phyloP scores from a whole-genome alignment of 2,888 invertebrate species.

The Himalopsyche kuldschensis region DNA sequence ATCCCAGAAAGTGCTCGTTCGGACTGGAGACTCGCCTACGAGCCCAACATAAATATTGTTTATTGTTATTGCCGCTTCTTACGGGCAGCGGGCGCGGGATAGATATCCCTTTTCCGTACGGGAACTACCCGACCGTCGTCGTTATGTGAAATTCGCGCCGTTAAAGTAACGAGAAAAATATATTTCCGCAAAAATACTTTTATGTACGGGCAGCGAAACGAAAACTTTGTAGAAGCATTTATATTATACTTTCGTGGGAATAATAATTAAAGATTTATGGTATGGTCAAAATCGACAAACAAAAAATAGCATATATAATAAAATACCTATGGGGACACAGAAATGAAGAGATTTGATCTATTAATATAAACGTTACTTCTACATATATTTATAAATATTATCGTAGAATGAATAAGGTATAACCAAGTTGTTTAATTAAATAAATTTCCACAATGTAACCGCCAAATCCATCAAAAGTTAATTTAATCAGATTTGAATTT shows the following conservation, averaged over 20 bases:
- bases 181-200: conserved; percentile 19
- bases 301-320: not conserved
- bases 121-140: not conserved
- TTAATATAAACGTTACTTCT: too few relatives aligned
- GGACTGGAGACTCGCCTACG: not conserved
- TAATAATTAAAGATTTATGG: not conserved
- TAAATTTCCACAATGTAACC: too few relatives aligned
- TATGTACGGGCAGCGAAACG: not conserved
- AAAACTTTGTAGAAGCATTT: not conserved
- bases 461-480: too few relatives aligned
- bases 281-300: not conserved
- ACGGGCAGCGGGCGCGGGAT: conserved; percentile 11
- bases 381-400: too few relatives aligned
- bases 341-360: too few relatives aligned
- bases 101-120: not conserved
- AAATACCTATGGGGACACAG: too few relatives aligned
- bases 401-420: too few relatives aligned
- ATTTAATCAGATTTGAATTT: too few relatives aligned
- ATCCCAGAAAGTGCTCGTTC: not conserved
- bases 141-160: conserved; percentile 12
- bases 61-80: conserved; percentile 38
- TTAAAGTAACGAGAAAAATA: conserved; percentile 21
- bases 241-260: not conserved
- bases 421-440: too few relatives aligned
- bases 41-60: conserved; percentile 35